Conservation (phyloP, 2,797 vertebrate species). For the Pseudopleuronectes americanus region DNA sequence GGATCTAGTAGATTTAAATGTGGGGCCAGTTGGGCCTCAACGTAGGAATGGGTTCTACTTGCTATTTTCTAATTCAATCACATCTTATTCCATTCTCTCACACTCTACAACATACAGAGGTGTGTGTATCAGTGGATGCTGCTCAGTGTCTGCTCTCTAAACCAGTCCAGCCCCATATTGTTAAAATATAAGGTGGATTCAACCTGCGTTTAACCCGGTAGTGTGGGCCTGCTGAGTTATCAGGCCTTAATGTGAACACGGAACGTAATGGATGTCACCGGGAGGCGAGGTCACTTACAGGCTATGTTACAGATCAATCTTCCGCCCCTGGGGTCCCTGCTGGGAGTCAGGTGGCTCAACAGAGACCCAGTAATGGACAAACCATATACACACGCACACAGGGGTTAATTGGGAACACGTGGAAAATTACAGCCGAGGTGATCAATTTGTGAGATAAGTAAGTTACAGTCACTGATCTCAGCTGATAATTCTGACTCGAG, state of each 20-base stretch:
- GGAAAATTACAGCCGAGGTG: conserved; percentile 23
- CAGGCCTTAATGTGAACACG: conserved; percentile 38
- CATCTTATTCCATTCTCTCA: background rate
- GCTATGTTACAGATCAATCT: conserved; percentile 79
- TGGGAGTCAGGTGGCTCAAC: conserved; percentile 58
- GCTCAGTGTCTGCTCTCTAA: background rate
- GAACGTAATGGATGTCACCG: conserved; percentile 60
- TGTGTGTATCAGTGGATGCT: background rate
- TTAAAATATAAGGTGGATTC: conserved; percentile 7
- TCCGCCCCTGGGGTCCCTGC: conserved; percentile 67
- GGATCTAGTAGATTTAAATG: too few species aligned
- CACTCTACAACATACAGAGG: background rate
- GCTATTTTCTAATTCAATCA: background rate
- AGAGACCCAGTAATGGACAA: conserved; percentile 14
- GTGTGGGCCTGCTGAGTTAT: conserved; percentile 41
- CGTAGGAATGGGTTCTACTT: too few species aligned
- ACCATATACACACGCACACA: conserved; percentile 12
- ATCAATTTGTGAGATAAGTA: conserved; percentile 35
- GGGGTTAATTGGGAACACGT: conserved; percentile 34
- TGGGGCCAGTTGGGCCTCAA: too few species aligned
- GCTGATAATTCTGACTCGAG: background rate
- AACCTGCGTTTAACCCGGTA: conserved; percentile 19
- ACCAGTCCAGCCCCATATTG: background rate
- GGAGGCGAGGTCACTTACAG: conserved; percentile 77
- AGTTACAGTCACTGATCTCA: conserved; percentile 6